These are phyloP conservation scores for Euschistus heros DNA, from an alignment of 1,140 invertebrate genomes.

Conservation along the genomic window DNA sequence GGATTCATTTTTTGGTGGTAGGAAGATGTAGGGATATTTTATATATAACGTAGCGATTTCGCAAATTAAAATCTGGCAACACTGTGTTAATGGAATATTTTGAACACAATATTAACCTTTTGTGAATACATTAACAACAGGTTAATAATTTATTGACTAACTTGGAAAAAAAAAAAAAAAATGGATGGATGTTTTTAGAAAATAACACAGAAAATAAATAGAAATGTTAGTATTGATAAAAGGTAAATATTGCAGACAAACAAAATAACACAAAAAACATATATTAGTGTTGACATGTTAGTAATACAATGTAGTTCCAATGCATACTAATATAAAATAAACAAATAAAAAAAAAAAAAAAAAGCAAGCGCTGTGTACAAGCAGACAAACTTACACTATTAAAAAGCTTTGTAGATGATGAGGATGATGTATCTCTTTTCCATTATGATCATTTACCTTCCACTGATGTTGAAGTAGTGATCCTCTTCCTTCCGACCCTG, in stretches of 20 bases:
- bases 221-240: not conserved
- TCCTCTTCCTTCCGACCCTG: constrained; percentile 30
- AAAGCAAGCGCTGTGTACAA: constrained; percentile 16
- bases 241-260: too few relatives aligned
- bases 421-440: constrained; percentile 6
- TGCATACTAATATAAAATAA: not conserved
- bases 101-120: too few relatives aligned
- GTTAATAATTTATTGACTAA: not conserved
- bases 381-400: constrained; percentile 19
- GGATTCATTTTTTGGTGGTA: too few relatives aligned
- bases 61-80: too few relatives aligned
- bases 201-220: not conserved
- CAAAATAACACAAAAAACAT: too few relatives aligned
- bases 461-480: constrained; percentile 30
- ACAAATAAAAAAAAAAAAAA: not conserved
- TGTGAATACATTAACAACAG: too few relatives aligned
- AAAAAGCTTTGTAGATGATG: constrained; percentile 11
- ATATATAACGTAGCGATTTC: too few relatives aligned
- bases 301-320: not conserved
- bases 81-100: too few relatives aligned
- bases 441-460: constrained; percentile 32
- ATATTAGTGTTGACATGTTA: not conserved
- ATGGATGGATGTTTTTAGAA: not conserved
- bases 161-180: not conserved
- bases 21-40: too few relatives aligned